These are phyloP conservation scores for Microctonus aethiopoides DNA, from an alignment of 2,888 invertebrate genomes.

Conservation along the genomic window DNA sequence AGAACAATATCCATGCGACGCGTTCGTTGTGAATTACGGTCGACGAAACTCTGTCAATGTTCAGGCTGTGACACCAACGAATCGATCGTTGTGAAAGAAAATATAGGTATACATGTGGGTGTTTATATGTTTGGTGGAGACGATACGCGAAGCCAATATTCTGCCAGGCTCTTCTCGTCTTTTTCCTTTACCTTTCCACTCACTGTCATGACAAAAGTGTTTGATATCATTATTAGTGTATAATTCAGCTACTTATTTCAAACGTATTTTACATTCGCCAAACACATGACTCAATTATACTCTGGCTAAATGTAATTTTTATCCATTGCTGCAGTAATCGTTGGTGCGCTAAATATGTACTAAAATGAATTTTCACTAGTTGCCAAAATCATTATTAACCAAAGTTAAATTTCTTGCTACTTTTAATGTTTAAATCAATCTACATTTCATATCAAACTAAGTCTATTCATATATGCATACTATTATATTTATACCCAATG, in stretches of 20 bases:
- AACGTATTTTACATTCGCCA: not conserved
- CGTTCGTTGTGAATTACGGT: slow-evolving; percentile 25
- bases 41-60: slow-evolving; percentile 27
- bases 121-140: not conserved
- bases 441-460: too few species aligned
- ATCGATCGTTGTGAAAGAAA: slow-evolving; percentile 21
- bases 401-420: too few species aligned
- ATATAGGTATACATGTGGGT: slow-evolving; percentile 1
- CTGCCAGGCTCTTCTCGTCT: not conserved
- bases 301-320: not conserved
- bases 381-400: too few species aligned
- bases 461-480: too few species aligned
- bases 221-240: slow-evolving; percentile 18
- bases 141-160: slow-evolving; percentile 28
- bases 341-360: too few species aligned
- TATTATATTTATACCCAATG: too few species aligned
- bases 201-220: slow-evolving; percentile 13
- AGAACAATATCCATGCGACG: slow-evolving; percentile 25
- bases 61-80: slow-evolving; percentile 30
- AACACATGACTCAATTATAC: not conserved
- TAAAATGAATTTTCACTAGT: too few species aligned
- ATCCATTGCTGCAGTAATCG: too few species aligned
- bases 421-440: too few species aligned
- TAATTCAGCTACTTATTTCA: slow-evolving; percentile 16
- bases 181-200: not conserved